A percentile compares a stretch with the other conserved stretches of the same genome.
Conservation (phyloP, 1,140 invertebrate species). For the Zaprionus ornatus region DNA sequence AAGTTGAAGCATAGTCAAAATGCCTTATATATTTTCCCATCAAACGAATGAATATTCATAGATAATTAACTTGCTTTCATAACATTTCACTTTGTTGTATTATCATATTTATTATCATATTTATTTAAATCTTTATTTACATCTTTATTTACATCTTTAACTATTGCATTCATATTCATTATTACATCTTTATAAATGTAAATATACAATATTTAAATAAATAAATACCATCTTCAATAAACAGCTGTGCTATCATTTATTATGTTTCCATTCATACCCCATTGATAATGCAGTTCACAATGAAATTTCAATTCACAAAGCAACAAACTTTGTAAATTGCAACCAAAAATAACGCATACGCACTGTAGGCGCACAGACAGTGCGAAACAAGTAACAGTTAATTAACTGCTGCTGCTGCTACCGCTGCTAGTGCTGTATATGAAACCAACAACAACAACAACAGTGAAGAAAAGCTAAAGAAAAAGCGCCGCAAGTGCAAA, state of each 20-base stretch:
- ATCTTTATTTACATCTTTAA: too few species aligned
- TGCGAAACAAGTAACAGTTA: constrained; percentile 50
- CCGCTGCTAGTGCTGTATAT: constrained; percentile 6
- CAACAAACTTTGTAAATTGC: not conserved
- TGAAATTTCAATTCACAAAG: constrained; percentile 19
- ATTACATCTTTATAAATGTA: not conserved
- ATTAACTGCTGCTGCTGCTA: constrained; percentile 38
- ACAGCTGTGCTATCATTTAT: not conserved
- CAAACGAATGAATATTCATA: too few species aligned
- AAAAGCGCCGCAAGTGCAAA: constrained; percentile 36
- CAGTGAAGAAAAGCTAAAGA: not conserved
- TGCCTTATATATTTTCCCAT: not conserved
- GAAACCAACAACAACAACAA: constrained; percentile 8
- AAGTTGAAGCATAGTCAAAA: not conserved
- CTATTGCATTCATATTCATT: not conserved
- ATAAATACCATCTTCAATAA: too few species aligned
- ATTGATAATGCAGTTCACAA: constrained; percentile 26
- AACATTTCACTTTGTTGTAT: too few species aligned
- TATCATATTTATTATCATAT: too few species aligned
- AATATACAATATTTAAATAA: too few species aligned
- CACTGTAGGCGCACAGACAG: constrained; percentile 39
- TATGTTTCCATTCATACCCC: not conserved
- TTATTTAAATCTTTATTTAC: too few species aligned
- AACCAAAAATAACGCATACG: constrained; percentile 43
- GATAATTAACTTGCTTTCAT: too few species aligned